Evolutionary conservation across 2,797 vertebrate species (phyloP).

Genomic region (Macropodus opercularis): DNA sequence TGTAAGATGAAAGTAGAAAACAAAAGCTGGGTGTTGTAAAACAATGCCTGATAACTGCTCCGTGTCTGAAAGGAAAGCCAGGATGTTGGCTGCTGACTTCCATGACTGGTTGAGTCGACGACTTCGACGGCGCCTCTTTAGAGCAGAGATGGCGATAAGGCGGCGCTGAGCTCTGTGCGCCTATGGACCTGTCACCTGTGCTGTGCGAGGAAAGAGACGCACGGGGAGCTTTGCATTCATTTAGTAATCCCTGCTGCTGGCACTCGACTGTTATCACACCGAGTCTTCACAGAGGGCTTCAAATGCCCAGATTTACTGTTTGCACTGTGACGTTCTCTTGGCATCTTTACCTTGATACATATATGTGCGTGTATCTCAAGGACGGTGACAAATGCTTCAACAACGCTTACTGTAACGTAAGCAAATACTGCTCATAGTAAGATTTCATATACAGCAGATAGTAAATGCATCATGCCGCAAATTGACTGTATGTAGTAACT

Average conservation of each 20-base stretch:
- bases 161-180: neutral
- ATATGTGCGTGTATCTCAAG: no score
- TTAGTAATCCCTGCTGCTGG: conserved; percentile 56
- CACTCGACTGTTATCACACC: conserved; percentile 42
- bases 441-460: no score
- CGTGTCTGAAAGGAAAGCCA: neutral
- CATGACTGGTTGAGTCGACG: conserved; percentile 2
- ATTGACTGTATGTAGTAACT: no score
- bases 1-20: conserved; percentile 18
- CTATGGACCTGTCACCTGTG: conserved; percentile 46
- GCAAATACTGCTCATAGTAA: no score
- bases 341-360: no score
- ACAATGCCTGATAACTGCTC: neutral
- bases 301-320: conserved; percentile 19
- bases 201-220: conserved; percentile 28
- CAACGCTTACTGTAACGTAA: no score
- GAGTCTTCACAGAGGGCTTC: conserved; percentile 42
- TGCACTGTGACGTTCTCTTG: neutral
- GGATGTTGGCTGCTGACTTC: neutral
- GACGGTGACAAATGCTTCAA: no score
- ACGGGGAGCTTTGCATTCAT: conserved; percentile 57
- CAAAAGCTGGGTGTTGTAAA: conserved; percentile 6
- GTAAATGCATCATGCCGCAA: no score
- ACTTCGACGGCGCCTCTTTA: neutral
- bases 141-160: conserved; percentile 28